A percentile compares a stretch with the other conserved stretches of the same genome.
Conservation (phyloP, 2,113 vertebrate genomes). For the Grantiella picta region DNA sequence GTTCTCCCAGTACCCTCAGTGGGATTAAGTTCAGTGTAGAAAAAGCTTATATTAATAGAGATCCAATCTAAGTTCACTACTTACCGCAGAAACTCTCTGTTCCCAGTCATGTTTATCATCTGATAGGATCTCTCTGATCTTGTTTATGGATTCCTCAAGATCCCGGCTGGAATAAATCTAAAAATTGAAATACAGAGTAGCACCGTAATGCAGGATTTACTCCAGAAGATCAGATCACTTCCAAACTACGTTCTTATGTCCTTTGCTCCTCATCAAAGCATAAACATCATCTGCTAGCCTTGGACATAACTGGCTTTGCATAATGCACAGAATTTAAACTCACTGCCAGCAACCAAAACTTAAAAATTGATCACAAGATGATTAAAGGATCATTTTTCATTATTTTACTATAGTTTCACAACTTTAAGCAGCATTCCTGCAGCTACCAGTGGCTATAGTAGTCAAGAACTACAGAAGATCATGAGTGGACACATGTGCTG, state of each 20-base stretch:
- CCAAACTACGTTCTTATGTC: background rate
- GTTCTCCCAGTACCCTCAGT: background rate
- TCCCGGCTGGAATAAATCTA: conserved; percentile 96
- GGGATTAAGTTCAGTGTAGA: background rate
- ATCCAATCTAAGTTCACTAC: background rate
- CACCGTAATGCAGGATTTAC: background rate
- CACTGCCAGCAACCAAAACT: background rate
- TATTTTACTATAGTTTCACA: background rate
- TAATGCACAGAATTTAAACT: background rate
- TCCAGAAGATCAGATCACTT: background rate
- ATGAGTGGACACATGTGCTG: background rate
- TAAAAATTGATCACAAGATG: background rate
- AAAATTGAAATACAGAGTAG: conserved; percentile 28
- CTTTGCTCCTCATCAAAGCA: background rate
- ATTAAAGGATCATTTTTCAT: background rate
- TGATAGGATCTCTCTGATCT: conserved; percentile 91
- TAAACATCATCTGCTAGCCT: background rate
- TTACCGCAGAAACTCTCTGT: conserved; percentile 91
- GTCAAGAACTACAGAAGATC: background rate
- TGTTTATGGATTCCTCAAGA: conserved; percentile 91
- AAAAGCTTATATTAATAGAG: background rate
- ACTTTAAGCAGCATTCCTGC: background rate
- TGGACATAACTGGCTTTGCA: background rate
- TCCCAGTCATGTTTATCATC: conserved; percentile 99
- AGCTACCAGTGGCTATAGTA: background rate